Evolutionary conservation across 1,140 invertebrate species (phyloP).

Genomic region (Argopecten irradians): DNA sequence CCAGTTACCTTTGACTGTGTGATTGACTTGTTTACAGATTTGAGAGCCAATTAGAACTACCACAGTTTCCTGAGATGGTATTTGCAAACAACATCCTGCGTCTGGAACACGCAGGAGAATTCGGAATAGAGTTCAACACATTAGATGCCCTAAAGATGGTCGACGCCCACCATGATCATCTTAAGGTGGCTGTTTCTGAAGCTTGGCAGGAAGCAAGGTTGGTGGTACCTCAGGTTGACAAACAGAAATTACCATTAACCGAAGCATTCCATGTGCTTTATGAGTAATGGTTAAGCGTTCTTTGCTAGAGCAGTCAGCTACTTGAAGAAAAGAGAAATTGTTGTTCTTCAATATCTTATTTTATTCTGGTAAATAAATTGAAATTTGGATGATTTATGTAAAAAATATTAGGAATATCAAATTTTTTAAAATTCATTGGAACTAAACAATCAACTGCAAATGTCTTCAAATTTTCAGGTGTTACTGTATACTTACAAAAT

Average conservation of each 20-base stretch:
- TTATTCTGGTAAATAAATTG: too few species aligned
- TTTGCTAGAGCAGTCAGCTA: too few species aligned
- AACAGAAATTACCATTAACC: not conserved
- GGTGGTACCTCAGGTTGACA: slow-evolving; percentile 8
- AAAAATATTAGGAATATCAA: too few species aligned
- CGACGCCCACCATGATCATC: slow-evolving; percentile 80
- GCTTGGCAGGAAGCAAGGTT: slow-evolving; percentile 90
- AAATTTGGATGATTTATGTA: too few species aligned
- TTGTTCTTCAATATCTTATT: too few species aligned
- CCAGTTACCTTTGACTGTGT: not conserved
- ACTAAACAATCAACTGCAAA: too few species aligned
- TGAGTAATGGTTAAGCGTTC: too few species aligned
- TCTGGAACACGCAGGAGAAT: slow-evolving; percentile 80
- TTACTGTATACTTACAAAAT: too few species aligned
- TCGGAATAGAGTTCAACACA: slow-evolving; percentile 89
- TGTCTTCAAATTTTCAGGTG: too few species aligned
- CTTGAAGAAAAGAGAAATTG: too few species aligned
- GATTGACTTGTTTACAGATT: slow-evolving; percentile 81
- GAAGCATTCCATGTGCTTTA: not conserved
- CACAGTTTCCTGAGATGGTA: slow-evolving; percentile 98
- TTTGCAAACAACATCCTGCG: slow-evolving; percentile 82
- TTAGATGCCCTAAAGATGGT: slow-evolving; percentile 93
- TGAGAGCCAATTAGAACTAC: slow-evolving; percentile 85
- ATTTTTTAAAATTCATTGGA: too few species aligned
- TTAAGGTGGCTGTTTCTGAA: slow-evolving; percentile 88